phyloP scores from a whole-genome alignment of 2,888 invertebrate species.

The Eupithecia insigniata region DNA sequence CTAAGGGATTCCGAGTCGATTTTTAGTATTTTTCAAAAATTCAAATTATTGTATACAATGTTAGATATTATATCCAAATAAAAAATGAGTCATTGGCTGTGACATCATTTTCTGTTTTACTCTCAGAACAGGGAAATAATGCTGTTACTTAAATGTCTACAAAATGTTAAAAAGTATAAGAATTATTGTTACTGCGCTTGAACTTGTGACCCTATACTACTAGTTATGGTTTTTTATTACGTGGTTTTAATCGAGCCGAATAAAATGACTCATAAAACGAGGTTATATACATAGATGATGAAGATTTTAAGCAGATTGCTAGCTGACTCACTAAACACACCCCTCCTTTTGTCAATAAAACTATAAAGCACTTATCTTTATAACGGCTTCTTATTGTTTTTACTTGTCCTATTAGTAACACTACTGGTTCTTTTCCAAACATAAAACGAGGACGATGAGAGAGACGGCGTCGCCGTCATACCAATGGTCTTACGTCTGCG shows the following conservation, averaged over 20 bases:
- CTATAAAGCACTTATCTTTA: conserved; percentile 8
- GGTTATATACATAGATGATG: conserved; percentile 12
- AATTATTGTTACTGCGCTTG: conserved; percentile 77
- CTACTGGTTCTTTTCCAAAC: conserved; percentile 1
- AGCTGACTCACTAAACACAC: conserved; percentile 44
- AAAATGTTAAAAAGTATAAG: conserved; percentile 74
- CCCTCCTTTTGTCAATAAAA: conserved; percentile 24
- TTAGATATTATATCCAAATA: conserved; percentile 60
- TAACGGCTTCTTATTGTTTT: conserved; percentile 9
- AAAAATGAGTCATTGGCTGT: conserved; percentile 71
- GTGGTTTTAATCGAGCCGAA: conserved; percentile 58
- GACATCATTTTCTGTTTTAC: conserved; percentile 79
- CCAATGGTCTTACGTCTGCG: not conserved
- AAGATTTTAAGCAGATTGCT: conserved; percentile 33
- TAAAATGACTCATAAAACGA: conserved; percentile 63
- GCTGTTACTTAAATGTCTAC: conserved; percentile 60
- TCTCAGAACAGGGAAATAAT: conserved; percentile 9
- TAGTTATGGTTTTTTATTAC: conserved; percentile 63
- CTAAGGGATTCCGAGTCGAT: too few species aligned
- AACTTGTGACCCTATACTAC: conserved; percentile 77
- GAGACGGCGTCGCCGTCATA: not conserved
- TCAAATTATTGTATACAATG: not conserved
- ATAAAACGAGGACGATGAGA: not conserved
- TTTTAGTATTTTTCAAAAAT: too few species aligned
- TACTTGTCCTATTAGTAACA: not conserved